Evolutionary conservation across 2,113 vertebrate genomes (phyloP).

Genomic region (Hyperopisus bebe): DNA sequence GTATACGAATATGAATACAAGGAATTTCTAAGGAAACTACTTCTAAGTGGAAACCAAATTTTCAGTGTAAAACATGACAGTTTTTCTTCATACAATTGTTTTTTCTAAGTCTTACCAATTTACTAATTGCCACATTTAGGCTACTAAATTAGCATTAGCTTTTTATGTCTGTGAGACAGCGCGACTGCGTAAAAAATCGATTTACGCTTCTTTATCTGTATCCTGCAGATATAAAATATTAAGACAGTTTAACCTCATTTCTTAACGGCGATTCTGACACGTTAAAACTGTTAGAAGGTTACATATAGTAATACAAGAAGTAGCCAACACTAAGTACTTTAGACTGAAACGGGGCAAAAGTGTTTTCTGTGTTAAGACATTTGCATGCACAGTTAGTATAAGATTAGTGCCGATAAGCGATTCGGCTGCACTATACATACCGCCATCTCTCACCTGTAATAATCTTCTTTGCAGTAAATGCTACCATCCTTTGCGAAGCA

Average conservation of each 20-base stretch:
- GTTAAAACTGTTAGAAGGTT: neutral
- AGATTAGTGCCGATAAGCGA: neutral
- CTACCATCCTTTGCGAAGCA: conserved; percentile 99
- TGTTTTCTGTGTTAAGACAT: neutral
- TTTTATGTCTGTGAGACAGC: neutral
- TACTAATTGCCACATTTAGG: neutral
- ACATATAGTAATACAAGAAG: neutral
- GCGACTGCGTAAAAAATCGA: neutral
- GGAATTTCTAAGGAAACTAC: neutral
- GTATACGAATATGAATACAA: no score
- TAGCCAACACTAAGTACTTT: neutral
- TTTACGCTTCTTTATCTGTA: neutral
- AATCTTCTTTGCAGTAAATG: conserved; percentile 99
- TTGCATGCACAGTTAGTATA: neutral
- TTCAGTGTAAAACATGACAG: neutral
- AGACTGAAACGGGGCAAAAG: neutral
- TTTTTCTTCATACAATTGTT: neutral
- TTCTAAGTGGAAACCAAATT: neutral
- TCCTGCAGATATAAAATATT: neutral
- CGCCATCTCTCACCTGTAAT: conserved; percentile 82
- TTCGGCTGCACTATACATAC: neutral
- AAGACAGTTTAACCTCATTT: neutral
- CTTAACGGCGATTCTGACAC: neutral
- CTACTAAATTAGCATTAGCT: neutral
- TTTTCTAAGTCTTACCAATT: neutral